These are phyloP conservation scores for Miltochrista miniata DNA, from an alignment of 2,888 invertebrate genomes.

Conservation along the genomic window DNA sequence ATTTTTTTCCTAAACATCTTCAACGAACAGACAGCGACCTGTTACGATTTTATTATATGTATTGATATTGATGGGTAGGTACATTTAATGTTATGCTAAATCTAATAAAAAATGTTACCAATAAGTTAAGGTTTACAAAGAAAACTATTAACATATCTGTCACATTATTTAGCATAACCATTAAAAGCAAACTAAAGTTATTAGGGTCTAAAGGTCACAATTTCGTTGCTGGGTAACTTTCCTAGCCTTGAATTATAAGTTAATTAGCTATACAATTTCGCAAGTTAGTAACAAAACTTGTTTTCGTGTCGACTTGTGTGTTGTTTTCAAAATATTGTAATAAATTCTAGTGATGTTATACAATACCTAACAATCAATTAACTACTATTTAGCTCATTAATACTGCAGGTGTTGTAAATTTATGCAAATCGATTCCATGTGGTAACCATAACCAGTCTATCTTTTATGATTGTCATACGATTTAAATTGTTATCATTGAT, in stretches of 20 bases:
- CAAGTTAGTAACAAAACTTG: slow-evolving; percentile 44
- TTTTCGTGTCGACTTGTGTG: slow-evolving; percentile 32
- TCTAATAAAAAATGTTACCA: not conserved
- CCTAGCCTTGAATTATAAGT: slow-evolving; percentile 52
- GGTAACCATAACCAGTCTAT: slow-evolving; percentile 25
- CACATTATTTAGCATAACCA: not conserved
- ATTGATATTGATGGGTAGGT: too few species aligned
- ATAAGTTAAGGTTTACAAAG: not conserved
- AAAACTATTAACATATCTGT: not conserved
- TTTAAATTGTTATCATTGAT: not conserved
- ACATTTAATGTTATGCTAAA: too few species aligned
- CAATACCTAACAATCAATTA: slow-evolving; percentile 42
- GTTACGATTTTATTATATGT: too few species aligned
- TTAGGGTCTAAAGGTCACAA: slow-evolving; percentile 29
- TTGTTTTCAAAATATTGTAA: slow-evolving; percentile 31
- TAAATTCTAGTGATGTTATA: slow-evolving; percentile 24
- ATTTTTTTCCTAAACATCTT: too few species aligned
- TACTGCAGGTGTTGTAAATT: slow-evolving; percentile 65
- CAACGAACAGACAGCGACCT: too few species aligned
- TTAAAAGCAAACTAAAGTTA: slow-evolving; percentile 5
- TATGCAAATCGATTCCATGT: slow-evolving; percentile 55
- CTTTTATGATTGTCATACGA: slow-evolving; percentile 20
- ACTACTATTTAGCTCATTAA: slow-evolving; percentile 43
- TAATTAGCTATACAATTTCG: slow-evolving; percentile 37
- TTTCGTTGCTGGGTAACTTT: slow-evolving; percentile 43